Conservation (phyloP, 2,113 vertebrate genomes). For the Myiozetetes cayanensis region DNA sequence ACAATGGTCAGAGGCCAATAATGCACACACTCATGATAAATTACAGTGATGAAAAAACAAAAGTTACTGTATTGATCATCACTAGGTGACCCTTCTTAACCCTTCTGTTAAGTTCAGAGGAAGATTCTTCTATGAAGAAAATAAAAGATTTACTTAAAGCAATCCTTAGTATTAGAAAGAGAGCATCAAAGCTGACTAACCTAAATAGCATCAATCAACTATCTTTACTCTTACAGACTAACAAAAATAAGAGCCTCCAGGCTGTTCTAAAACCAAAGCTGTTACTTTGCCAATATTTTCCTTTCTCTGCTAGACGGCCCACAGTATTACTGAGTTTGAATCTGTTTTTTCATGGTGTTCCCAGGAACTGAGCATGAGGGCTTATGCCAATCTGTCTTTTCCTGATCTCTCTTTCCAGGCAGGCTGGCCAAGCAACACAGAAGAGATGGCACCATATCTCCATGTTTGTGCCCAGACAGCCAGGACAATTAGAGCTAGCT, state of each 20-base stretch:
- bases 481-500: slow-evolving; percentile 16
- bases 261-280: slow-evolving; percentile 2
- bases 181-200: background rate
- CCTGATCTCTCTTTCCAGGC: slow-evolving; percentile 25
- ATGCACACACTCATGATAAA: background rate
- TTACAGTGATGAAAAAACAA: background rate
- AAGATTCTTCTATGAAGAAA: background rate
- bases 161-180: background rate
- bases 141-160: background rate
- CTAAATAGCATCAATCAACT: background rate
- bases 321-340: background rate
- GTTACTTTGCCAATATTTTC: slow-evolving; percentile 33
- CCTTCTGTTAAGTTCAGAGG: background rate
- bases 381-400: background rate
- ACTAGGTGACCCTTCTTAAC: background rate
- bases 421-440: slow-evolving; percentile 9
- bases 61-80: background rate
- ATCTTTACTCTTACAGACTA: background rate
- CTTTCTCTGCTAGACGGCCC: background rate
- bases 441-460: slow-evolving; percentile 1
- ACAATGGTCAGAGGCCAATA: background rate
- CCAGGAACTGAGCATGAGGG: background rate
- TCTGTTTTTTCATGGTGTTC: background rate
- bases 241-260: background rate
- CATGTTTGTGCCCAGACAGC: background rate